Percentiles rank a stretch among this genome's conserved stretches.
Evolutionary conservation across 1,140 invertebrate species (phyloP).

Genomic region (Lordiphosa mommai): DNA sequence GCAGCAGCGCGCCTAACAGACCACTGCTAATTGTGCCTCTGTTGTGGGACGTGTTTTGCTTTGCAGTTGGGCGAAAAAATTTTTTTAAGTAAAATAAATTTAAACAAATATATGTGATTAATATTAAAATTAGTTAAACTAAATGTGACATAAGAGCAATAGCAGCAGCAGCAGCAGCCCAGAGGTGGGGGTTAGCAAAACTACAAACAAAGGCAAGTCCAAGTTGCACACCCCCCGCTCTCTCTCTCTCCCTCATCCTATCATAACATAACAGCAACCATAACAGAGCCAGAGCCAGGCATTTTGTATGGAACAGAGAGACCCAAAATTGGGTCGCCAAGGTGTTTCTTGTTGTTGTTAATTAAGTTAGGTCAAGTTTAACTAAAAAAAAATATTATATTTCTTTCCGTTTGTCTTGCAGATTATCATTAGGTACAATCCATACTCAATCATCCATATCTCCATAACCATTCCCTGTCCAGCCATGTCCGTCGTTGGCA

Average conservation of each 20-base stretch:
- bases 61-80: constrained; percentile 1
- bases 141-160: constrained; percentile 14
- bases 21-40: too few species aligned
- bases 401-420: constrained; percentile 13
- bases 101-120: constrained; percentile 1
- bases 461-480: background rate
- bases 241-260: too few species aligned
- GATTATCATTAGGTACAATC: background rate
- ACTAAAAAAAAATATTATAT: constrained; percentile 2
- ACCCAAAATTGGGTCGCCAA: constrained; percentile 63
- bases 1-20: too few species aligned
- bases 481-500: constrained; percentile 64
- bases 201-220: constrained; percentile 36
- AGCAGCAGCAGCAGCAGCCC: constrained; percentile 18
- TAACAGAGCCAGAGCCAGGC: constrained; percentile 28
- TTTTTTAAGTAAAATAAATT: constrained; percentile 3
- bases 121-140: constrained; percentile 1
- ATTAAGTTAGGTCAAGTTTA: background rate
- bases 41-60: background rate
- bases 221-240: background rate
- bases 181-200: constrained; percentile 14
- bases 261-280: too few species aligned
- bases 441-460: constrained; percentile 6
- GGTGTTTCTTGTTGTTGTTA: constrained; percentile 20
- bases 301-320: too few species aligned